These are phyloP conservation scores for Stenichneumon culpator DNA, from an alignment of 2,888 invertebrate genomes.

Conservation along the genomic window DNA sequence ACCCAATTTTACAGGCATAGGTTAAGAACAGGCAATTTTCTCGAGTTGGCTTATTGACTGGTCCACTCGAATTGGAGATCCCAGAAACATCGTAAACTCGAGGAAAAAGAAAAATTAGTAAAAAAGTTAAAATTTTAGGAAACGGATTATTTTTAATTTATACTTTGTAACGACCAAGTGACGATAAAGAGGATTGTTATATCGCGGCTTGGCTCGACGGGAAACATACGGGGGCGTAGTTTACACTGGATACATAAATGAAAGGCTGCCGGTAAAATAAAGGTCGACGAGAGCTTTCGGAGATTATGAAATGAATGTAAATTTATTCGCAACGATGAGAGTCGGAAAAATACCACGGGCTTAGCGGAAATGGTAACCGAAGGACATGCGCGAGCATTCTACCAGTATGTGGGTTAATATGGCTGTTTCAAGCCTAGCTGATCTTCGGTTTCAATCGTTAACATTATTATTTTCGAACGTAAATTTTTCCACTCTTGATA, in stretches of 20 bases:
- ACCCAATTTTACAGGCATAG: background rate
- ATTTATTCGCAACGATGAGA: constrained; percentile 31
- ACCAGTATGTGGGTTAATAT: constrained; percentile 2
- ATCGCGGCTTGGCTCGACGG: background rate
- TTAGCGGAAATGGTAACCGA: constrained; percentile 37
- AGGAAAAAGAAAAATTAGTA: too few species aligned
- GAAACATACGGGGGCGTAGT: background rate
- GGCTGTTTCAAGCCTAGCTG: background rate
- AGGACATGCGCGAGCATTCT: constrained; percentile 5
- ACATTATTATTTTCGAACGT: constrained; percentile 11
- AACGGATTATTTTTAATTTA: too few species aligned
- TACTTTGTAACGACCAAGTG: too few species aligned
- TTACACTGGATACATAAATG: constrained; percentile 1
- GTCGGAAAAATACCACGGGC: constrained; percentile 35
- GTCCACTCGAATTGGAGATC: background rate
- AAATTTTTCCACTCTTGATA: too few species aligned
- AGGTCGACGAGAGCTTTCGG: constrained; percentile 31
- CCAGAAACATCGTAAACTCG: background rate
- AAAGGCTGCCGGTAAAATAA: constrained; percentile 15
- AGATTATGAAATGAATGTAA: constrained; percentile 36
- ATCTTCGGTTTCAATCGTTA: background rate
- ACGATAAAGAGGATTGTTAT: background rate
- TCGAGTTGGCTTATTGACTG: too few species aligned
- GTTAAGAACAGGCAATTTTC: background rate
- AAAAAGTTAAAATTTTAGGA: too few species aligned